Base-by-base conservation (phyloP, 2,113 vertebrate genomes). In the Trochalopteron elliotii region DNA sequence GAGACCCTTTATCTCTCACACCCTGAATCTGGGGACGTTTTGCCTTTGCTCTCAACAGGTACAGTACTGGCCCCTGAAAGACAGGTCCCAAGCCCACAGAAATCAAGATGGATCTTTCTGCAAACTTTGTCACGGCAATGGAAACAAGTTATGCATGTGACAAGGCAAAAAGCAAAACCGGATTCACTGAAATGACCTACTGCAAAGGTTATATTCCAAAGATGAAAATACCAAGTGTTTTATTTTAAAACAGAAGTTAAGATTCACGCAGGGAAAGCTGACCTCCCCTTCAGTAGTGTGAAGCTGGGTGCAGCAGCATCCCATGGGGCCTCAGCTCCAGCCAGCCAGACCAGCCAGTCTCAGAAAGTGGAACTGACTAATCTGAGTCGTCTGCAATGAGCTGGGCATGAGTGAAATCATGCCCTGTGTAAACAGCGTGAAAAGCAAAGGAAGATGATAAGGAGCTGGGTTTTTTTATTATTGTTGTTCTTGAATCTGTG, bases 351-450 rank as follows among this genome's bases (percentile, higher is more conserved):
- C 1, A 69, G 70, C 40, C 60, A 5, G 9, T 27, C 65, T 87
- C 90, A 53, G 83, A 90, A 89, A 94, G 90, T 92, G 74, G 90
- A 92, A 77, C 94, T 94, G 94, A 96, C 52, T 94, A 72, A 96
- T 93, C 67, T 60, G 74, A 90, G 70, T 81, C 2, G 19, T 78
- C 89, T 83, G 86, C 1, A 4, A 77, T 89, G 88, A 94, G 88
- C 17, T 68, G 83, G 56, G 70, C 64, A 57, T 65, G 90, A 96
- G 77, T 78, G 87, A 96, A 94, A 89, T 94, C 89, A 63, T 75
- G 82, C 39, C 27, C 42, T 0, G 2, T 79, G 71, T 93, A 96
- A 94, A 93, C 76, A 90, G 90, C 7, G 40, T 49, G 69, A 92
- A 95, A 95, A 93, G 79, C 77, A 78, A 96, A 91, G 1, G 23